Evolutionary conservation across 30 jellyfish, hydroid and myxozoan species (phyloP).

Genomic region (Sanderia malayensis): DNA sequence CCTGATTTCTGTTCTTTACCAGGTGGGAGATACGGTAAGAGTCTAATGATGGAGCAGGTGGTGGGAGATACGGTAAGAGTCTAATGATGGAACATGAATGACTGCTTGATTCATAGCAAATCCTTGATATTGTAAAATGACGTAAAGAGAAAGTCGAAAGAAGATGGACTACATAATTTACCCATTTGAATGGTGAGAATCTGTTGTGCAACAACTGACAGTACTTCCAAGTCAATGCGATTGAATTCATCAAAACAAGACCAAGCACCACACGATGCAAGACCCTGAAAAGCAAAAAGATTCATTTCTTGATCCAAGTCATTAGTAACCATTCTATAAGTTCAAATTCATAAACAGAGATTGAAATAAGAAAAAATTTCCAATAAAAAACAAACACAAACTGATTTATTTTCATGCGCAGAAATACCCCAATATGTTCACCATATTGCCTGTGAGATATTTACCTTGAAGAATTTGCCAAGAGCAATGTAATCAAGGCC

Average conservation of each 20-base stretch:
- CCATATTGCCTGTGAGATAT: background rate
- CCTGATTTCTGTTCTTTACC: too few species aligned
- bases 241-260: slow-evolving; percentile 97
- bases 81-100: slow-evolving; percentile 8
- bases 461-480: slow-evolving; percentile 93
- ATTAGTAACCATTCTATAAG: too few species aligned
- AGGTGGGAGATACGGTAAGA: too few species aligned
- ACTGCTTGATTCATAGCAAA: too few species aligned
- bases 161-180: slow-evolving; percentile 5
- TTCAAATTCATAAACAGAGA: slow-evolving; percentile 1
- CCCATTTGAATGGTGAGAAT: slow-evolving; percentile 95
- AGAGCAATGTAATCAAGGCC: slow-evolving; percentile 94
- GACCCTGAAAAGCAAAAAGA: slow-evolving; percentile 90
- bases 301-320: too few species aligned
- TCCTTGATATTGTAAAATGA: too few species aligned
- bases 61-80: too few species aligned
- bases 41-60: slow-evolving; percentile 3
- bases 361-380: background rate
- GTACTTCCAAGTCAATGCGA: slow-evolving; percentile 93
- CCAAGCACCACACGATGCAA: slow-evolving; percentile 99
- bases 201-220: slow-evolving; percentile 97
- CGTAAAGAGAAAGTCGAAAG: too few species aligned
- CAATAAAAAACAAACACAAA: slow-evolving; percentile 3
- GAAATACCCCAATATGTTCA: background rate
- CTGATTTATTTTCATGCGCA: too few species aligned